Evolutionary conservation across 2,113 vertebrate species (phyloP), one percentile per base, ranked within the genome.

Genomic region (Odobenus rosmarus): DNA sequence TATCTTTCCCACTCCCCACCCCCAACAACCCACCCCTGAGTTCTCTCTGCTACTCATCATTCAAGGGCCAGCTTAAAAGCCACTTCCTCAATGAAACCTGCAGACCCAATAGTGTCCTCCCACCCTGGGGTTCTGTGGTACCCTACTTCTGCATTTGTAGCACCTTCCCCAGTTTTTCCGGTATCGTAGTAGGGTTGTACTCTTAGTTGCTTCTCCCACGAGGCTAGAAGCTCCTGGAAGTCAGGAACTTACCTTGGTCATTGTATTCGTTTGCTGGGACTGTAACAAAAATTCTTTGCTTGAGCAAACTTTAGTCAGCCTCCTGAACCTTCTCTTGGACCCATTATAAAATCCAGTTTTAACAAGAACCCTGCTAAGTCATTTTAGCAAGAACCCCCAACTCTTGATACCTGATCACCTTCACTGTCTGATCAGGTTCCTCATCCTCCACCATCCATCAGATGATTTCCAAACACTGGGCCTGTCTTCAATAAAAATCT

Each of bases 1-100:
- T 26, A 7, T 36, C 26, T 39, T 16, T n/a, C 62, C 49, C 8
- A 14, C 1, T n/a, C 19, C 7, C 7, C 31, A 11, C 31, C 39
- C 7, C 31, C 49, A 49, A 64, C 36, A 31, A 31, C 7, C 11
- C 12, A 16, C 53, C 28, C 2, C 62, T 28, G 61, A 10, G 3
- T 79, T 88, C 87, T 80, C 33, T 51, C 77, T 26, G 16, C 51
- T 61, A 8, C 23, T 18, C 24, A 28, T 61, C 69, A 53, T 15
- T 89, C 71, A 72, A 74, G 51, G 28, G 31, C 42, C 88, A 57
- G 64, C 82, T 91, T 46, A 49, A 46, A 64, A 80, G 81, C 64
- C 36, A 87, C 74, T 81, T 86, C 23, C n/a, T 33, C 67, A 16
- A 0, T 21, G 88, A 94, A 55, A 19, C 7, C n/a, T 39, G 76